Base-by-base conservation (phyloP, 2,113 vertebrate genomes). In the Zeus faber region DNA sequence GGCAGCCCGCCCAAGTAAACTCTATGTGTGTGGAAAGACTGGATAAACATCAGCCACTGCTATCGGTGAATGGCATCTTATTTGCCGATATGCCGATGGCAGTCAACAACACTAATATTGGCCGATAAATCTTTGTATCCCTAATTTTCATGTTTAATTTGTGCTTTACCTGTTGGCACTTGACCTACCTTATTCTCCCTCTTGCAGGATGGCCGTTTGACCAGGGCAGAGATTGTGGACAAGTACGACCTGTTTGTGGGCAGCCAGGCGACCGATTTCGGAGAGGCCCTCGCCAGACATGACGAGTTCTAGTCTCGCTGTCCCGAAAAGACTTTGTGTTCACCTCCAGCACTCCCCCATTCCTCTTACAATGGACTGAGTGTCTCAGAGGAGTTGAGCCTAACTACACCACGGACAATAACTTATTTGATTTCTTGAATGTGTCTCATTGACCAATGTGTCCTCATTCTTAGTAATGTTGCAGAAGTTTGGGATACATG, bases 191-290 rank as follows among this genome's bases (percentile, higher is more conserved):
- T 17, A 20, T 4, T 56, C 31, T 1, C 13, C 7, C n/a, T 64
- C 33, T 43, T 45, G 0, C 65, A 99, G 96, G 95, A 99, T 0
- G 94, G 93, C 20, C 92, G 81, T 17, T 85, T 99, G 50, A 95
- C 91, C 16, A 92, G 89, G 60, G 89, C 91, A 58, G 96, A 99
- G 81, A 96, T 99, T 1, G 91, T 99, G 65, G 92, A 95, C 46
- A 98, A 99, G 75, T 97, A 97, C 8, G 96, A 91, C 72, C 70
- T 99, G 63, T 99, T 99, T 52, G 96, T 99, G 65, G 96, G 96
- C 49, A 99, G 96, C 77, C 96, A 99, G 79, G 96, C 93, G 23
- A 99, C 96, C 35, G 95, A 99, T 85, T 99, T 99, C 2, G 96
- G 95, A 16, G 95, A 98, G 72, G 95, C 95, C 37, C 84, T 98